phyloP scores from a whole-genome alignment of 2,888 invertebrate species.

The Diarsia rubi region DNA sequence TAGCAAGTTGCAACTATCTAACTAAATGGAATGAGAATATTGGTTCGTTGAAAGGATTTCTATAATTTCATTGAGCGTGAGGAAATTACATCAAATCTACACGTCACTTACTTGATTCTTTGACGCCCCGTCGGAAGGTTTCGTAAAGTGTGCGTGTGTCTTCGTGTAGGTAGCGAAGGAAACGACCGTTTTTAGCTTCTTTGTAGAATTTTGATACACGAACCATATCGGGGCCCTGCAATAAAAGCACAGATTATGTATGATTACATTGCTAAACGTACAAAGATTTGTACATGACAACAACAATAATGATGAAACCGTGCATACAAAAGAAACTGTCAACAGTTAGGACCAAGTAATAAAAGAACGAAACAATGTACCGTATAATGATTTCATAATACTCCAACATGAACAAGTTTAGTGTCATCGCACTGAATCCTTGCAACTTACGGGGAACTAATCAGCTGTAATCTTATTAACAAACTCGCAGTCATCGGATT shows the following conservation, averaged over 20 bases:
- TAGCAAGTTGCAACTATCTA: slow-evolving; percentile 62
- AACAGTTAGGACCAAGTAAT: neutral
- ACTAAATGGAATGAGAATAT: slow-evolving; percentile 58
- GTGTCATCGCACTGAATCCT: slow-evolving; percentile 85
- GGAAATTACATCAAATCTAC: slow-evolving; percentile 35
- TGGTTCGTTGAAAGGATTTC: slow-evolving; percentile 45
- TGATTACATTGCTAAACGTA: slow-evolving; percentile 14
- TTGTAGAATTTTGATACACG: slow-evolving; percentile 97
- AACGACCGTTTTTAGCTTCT: slow-evolving; percentile 96
- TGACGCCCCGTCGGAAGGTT: slow-evolving; percentile 97
- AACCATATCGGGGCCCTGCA: slow-evolving; percentile 96
- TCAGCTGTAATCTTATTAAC: slow-evolving; percentile 85
- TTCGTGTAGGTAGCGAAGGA: slow-evolving; percentile 95
- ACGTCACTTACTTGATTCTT: slow-evolving; percentile 95
- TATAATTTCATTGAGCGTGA: slow-evolving; percentile 31
- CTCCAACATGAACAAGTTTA: slow-evolving; percentile 41
- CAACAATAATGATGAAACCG: neutral
- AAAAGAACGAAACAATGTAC: slow-evolving; percentile 9
- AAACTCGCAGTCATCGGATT: slow-evolving; percentile 51
- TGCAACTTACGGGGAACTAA: slow-evolving; percentile 76
- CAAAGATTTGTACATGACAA: neutral
- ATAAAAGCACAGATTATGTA: slow-evolving; percentile 71
- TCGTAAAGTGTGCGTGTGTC: slow-evolving; percentile 97
- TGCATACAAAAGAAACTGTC: neutral
- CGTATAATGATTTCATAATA: slow-evolving; percentile 29